phyloP scores from a whole-genome alignment of 2,113 vertebrate genomes.

The western clawed frog (Xenopus tropicalis) region DNA sequence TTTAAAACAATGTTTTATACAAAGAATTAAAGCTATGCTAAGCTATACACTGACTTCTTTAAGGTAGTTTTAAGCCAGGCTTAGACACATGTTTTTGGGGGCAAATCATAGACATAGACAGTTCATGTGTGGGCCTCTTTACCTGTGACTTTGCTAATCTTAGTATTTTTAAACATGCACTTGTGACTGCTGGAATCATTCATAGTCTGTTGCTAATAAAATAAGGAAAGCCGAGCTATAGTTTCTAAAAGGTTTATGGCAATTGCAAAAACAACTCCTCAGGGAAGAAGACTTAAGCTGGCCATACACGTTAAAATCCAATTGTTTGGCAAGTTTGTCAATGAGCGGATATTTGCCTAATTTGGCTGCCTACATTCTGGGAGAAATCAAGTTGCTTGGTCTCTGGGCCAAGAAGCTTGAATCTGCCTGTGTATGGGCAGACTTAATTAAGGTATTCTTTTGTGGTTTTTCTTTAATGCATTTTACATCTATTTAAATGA shows the following conservation, averaged over 20 bases:
- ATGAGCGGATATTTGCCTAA: too few species aligned
- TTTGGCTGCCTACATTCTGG: too few species aligned
- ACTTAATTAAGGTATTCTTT: conserved; percentile 10
- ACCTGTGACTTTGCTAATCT: conserved; percentile 25
- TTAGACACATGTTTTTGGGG: conserved; percentile 10
- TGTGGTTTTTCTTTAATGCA: conserved; percentile 21
- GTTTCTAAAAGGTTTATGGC: conserved; percentile 35
- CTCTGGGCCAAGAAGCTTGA: too few species aligned
- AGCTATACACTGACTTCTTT: background rate
- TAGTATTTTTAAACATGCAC: conserved; percentile 37
- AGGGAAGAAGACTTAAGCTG: conserved; percentile 11
- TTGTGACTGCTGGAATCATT: conserved; percentile 15
- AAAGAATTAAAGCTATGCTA: too few species aligned
- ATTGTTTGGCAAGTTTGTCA: too few species aligned
- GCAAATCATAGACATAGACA: background rate
- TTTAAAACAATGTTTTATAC: too few species aligned
- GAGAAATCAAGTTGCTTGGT: too few species aligned
- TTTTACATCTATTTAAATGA: conserved; percentile 31
- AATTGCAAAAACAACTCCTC: conserved; percentile 40
- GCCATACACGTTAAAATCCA: too few species aligned
- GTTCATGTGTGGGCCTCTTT: conserved; percentile 6
- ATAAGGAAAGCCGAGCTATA: conserved; percentile 25
- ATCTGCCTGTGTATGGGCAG: too few species aligned
- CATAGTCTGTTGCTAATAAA: conserved; percentile 20
- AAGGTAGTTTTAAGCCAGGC: conserved; percentile 31